Conservation (phyloP, 2,888 invertebrate genomes). For the Calameuta idolon region DNA sequence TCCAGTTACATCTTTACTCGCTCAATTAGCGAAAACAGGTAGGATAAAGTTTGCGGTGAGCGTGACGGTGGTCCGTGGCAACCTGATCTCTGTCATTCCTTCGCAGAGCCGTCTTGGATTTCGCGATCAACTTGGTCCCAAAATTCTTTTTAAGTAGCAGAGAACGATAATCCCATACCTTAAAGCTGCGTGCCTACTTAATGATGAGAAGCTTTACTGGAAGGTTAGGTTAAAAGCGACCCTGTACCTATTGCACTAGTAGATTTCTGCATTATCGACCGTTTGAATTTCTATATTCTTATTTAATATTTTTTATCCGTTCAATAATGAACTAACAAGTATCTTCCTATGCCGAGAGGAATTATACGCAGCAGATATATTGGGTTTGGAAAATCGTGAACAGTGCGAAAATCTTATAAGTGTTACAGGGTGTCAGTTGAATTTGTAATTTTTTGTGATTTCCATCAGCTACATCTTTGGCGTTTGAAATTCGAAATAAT, state of each 20-base stretch:
- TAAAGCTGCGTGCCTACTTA: constrained; percentile 35
- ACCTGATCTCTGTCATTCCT: constrained; percentile 64
- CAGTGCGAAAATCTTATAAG: too few relatives aligned
- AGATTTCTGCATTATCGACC: neutral
- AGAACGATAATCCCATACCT: constrained; percentile 54
- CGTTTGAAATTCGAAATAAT: neutral
- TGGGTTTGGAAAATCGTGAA: neutral
- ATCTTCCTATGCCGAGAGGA: neutral
- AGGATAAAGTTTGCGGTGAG: constrained; percentile 63
- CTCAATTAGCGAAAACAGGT: constrained; percentile 67
- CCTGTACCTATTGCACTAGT: neutral
- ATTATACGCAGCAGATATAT: neutral
- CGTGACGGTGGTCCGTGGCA: constrained; percentile 63
- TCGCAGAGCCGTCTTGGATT: constrained; percentile 57
- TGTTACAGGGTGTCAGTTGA: neutral
- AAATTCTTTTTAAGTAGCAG: constrained; percentile 59
- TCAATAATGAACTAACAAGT: neutral
- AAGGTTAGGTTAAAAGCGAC: neutral
- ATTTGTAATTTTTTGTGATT: neutral
- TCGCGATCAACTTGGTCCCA: constrained; percentile 52
- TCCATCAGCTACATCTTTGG: neutral
- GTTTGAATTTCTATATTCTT: neutral
- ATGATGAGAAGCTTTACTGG: neutral
- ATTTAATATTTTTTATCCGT: neutral
- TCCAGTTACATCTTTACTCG: constrained; percentile 67